A percentile compares a stretch with the other conserved stretches of the same genome.
These are phyloP conservation scores for Galaxias olidus DNA, from an alignment of 2,797 vertebrate species.

Conservation along the genomic window DNA sequence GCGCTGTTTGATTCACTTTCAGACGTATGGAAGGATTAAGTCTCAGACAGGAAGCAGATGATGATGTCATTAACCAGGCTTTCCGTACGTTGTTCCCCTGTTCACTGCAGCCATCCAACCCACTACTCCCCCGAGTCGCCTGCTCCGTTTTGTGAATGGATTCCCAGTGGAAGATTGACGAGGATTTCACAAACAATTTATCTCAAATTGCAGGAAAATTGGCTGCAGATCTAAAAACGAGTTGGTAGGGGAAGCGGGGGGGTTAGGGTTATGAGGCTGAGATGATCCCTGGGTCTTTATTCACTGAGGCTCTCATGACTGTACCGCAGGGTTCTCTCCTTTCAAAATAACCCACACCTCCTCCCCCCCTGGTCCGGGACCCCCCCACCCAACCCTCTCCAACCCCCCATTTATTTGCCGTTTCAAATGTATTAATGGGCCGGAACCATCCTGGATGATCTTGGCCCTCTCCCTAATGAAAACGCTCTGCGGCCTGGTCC, in stretches of 20 bases:
- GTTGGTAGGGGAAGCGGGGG: slow-evolving; percentile 33
- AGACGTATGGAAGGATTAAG: slow-evolving; percentile 56
- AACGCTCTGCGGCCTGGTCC: slow-evolving; percentile 75
- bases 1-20: slow-evolving; percentile 50
- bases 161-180: slow-evolving; percentile 69
- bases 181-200: slow-evolving; percentile 86
- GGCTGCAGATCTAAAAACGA: slow-evolving; percentile 69
- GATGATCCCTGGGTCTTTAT: slow-evolving; percentile 78
- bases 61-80: slow-evolving; percentile 66
- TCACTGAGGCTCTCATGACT: slow-evolving; percentile 72
- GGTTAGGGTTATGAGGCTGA: slow-evolving; percentile 56
- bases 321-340: slow-evolving; percentile 76
- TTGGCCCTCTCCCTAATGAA: slow-evolving; percentile 83
- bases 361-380: slow-evolving; percentile 7
- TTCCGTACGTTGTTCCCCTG: slow-evolving; percentile 51
- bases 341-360: slow-evolving; percentile 77
- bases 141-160: slow-evolving; percentile 56
- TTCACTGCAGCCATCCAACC: slow-evolving; percentile 34
- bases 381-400: slow-evolving; percentile 34
- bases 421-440: slow-evolving; percentile 87
- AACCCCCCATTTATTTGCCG: slow-evolving; percentile 71
- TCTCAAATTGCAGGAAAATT: slow-evolving; percentile 84
- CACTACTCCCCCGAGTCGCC: slow-evolving; percentile 21
- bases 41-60: slow-evolving; percentile 67
- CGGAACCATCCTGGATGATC: slow-evolving; percentile 83